Evolutionary conservation across 2,113 vertebrate genomes (phyloP).

Genomic region (Actenoides hombroni): DNA sequence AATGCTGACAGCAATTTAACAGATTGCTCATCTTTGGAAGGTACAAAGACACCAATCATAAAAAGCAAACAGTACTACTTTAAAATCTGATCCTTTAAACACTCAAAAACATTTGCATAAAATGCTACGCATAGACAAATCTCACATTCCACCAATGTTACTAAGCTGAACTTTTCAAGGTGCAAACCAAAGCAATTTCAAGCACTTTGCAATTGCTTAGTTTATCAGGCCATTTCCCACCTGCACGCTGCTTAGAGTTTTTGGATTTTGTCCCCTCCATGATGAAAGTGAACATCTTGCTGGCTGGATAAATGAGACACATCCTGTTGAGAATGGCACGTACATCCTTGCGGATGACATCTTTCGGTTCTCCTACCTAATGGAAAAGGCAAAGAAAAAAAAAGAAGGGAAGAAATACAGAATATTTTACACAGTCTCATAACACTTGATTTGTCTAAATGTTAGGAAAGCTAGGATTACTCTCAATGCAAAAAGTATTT

Average conservation of each 20-base stretch:
- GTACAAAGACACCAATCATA: neutral
- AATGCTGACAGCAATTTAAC: neutral
- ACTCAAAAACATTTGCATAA: neutral
- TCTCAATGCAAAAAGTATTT: neutral
- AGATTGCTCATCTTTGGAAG: neutral
- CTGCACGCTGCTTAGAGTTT: constrained; percentile 96
- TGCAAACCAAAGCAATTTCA: neutral
- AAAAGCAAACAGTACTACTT: neutral
- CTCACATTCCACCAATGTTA: neutral
- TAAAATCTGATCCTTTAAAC: neutral
- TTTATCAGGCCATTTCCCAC: constrained; percentile 64
- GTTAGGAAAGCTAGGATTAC: neutral
- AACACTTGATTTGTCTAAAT: neutral
- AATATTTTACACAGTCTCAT: neutral
- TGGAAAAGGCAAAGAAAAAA: neutral
- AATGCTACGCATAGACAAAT: neutral
- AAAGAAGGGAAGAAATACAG: neutral
- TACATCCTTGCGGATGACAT: constrained; percentile 94
- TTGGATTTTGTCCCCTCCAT: constrained; percentile 99
- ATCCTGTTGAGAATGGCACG: constrained; percentile 90
- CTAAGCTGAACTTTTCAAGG: neutral
- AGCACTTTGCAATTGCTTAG: neutral
- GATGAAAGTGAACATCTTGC: constrained; percentile 95
- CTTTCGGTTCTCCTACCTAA: constrained; percentile 96
- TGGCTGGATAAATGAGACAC: constrained; percentile 94